Evolutionary conservation across 2,888 invertebrate species (phyloP), one percentile per base, ranked within the genome.

Genomic region (Ectobius pallidus): DNA sequence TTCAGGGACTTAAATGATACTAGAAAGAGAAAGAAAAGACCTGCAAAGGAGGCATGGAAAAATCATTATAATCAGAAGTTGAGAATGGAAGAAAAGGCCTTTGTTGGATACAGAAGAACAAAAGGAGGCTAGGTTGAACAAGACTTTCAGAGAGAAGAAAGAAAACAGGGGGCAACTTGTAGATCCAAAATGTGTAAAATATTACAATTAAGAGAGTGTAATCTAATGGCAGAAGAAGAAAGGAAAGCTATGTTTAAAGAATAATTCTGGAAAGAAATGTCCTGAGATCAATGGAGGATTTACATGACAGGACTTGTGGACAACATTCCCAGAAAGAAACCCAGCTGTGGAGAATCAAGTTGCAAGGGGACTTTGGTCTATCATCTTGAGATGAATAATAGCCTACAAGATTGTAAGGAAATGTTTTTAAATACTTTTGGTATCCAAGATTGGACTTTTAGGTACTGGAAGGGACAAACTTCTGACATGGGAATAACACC

Each of bases 371-470:
- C 67, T 39, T 67, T 39, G 18, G 22, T 44, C 22, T n/a, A n/a
- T 18, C 67, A 67, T 44, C 67, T 67, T n/a, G 9, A 63, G 16
- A 14, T 25, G 25, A 67, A 67, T 20, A 16, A 67, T 46, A 11
- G 46, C 16, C 4, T 44, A 46, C 42, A 20, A 65, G 77, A 77
- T 6, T 77, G 77, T 70, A 61, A 73, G 75, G 71, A 73, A 49
- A 77, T 76, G 68, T 77, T 77, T 75, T 70, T 76, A 25, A 76
- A 74, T 52, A 77, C 76, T 65, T 69, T 77, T 18, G 74, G 77
- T 20, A 75, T 77, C n/a, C 74, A 74, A 72, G 76, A 74, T 68
- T 72, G 69, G 72, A 75, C 73, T 52, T 70, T 77, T 55, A 69
- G 74, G 14, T 73, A 65, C 58, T 76, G 75, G 70, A 44, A 75